Evolutionary conservation across 2,888 invertebrate genomes (phyloP), one percentile per base, ranked within the genome.

Genomic region (Melangyna quadrimaculata): DNA sequence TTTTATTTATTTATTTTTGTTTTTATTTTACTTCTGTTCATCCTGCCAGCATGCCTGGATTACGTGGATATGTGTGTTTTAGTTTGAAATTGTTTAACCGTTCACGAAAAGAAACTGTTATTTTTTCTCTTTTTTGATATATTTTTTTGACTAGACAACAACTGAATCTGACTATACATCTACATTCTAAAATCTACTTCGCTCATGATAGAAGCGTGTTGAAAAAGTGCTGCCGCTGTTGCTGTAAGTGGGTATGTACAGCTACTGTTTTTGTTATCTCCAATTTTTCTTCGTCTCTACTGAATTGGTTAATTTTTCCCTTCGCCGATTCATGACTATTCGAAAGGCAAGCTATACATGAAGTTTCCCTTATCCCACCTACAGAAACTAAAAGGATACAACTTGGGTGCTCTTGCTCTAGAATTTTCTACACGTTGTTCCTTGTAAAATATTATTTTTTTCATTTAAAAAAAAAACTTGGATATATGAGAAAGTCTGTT

Each of bases 121-220:
- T 35, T 6, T 10, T 14, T 27, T n/a, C 17, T n/a, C 10, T 43
- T 17, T 19, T 4, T 8, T 19, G 12, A 5, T 48, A 19, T n/a
- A 14, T 67, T 35, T 51, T 67, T 35, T 51, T 35, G 67, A 67
- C 51, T 67, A 32, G 51, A 67, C 67, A 48, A 32, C 24, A 53
- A 35, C 48, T 53, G 37, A 22, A 24, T 51, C 51, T 24, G 51
- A 51, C 51, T 51, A 51, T 51, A 19, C 22, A 4, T 29, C 14
- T 27, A 29, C 29, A 22, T 29, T 32, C 19, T 8, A 9, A 17
- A 29, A 9, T 40, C 1, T 35, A n/a, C 1, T 2, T 57, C 2
- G 32, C 10, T 12, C 12, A 19, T 32, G 57, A 32, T 19, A 3
- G 17, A 17, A 19, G 22, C 14, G n/a, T 45, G 65, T 48, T 35